Conservation (phyloP, 2,797 vertebrate genomes). For the Eurystomus glaucurus region DNA sequence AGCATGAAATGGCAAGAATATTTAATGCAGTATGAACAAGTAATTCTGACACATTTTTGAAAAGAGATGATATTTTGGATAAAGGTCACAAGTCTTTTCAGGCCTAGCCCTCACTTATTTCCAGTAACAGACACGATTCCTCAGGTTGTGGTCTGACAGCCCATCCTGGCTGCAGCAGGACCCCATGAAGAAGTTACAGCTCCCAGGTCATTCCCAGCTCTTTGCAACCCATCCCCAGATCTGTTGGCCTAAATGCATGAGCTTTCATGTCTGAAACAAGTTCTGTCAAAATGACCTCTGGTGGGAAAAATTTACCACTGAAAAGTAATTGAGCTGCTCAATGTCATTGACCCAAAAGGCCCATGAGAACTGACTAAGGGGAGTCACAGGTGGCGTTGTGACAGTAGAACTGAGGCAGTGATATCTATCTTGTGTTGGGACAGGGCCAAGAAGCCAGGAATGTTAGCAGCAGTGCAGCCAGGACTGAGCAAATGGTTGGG, state of each 20-base stretch:
- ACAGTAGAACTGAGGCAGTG: neutral
- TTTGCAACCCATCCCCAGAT: neutral
- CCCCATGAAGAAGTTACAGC: neutral
- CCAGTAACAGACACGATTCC: neutral
- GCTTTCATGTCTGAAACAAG: neutral
- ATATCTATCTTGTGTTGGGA: rapidly evolving
- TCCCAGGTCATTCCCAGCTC: neutral
- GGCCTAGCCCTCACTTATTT: neutral
- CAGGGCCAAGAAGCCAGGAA: neutral
- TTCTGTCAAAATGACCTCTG: neutral
- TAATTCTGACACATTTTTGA: neutral
- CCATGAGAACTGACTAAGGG: neutral
- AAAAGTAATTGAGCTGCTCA: neutral
- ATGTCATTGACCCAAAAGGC: neutral
- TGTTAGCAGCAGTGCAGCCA: neutral
- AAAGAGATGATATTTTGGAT: neutral
- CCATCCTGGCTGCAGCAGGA: neutral
- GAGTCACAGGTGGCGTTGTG: neutral
- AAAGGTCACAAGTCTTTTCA: neutral
- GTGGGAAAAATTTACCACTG: neutral
- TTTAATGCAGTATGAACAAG: neutral
- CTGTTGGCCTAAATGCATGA: neutral
- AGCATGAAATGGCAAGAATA: neutral
- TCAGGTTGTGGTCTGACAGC: rapidly evolving
- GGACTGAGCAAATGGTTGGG: neutral